Percentiles rank a stretch among this genome's conserved stretches.
Evolutionary conservation across 2,797 vertebrate species (phyloP).

Genomic region (Channallabes apus): DNA sequence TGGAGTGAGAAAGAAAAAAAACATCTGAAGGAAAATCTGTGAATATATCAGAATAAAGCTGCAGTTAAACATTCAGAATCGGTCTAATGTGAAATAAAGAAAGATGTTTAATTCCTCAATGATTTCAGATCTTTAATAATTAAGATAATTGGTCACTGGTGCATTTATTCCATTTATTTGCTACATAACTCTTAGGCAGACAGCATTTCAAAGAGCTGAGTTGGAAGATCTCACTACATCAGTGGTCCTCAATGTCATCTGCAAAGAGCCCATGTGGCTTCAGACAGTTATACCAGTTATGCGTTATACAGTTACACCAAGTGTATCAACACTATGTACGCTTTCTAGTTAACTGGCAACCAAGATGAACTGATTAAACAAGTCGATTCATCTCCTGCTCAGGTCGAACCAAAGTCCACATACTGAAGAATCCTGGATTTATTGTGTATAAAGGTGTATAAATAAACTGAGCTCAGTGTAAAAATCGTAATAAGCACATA

Average conservation of each 20-base stretch:
- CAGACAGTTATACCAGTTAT: neutral
- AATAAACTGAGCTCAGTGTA: neutral
- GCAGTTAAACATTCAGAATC: neutral
- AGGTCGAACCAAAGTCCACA: neutral
- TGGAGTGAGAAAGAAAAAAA: slow-evolving; percentile 42
- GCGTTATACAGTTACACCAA: neutral
- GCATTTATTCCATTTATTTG: neutral
- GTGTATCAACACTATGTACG: neutral
- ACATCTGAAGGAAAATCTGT: neutral
- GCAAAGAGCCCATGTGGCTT: neutral
- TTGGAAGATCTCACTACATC: neutral
- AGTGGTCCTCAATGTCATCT: neutral
- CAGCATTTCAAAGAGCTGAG: neutral
- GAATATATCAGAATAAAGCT: neutral
- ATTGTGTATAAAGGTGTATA: neutral
- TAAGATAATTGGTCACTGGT: neutral
- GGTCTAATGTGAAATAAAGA: neutral
- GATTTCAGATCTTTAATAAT: neutral
- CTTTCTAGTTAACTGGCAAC: neutral
- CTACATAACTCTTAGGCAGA: neutral
- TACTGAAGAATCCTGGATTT: neutral
- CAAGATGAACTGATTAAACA: neutral
- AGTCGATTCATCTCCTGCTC: neutral
- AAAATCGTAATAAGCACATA: neutral
- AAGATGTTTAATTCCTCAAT: neutral